phyloP scores from a whole-genome alignment of 2,888 invertebrate species.

The Cephus pygmeus region DNA sequence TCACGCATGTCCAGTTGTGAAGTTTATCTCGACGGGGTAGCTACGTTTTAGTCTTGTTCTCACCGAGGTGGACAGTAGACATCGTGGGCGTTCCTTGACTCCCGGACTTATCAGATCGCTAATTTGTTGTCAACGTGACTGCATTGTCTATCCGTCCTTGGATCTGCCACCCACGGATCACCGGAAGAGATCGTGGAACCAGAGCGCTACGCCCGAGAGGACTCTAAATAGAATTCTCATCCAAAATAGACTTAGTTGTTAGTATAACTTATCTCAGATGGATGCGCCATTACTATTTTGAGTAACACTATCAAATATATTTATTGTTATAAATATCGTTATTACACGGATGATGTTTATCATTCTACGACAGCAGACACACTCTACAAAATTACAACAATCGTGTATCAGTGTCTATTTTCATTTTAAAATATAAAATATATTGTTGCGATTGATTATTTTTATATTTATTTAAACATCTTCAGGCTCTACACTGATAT shows the following conservation, averaged over 20 bases:
- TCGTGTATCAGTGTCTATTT: not conserved
- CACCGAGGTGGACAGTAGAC: not conserved
- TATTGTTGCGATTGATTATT: not conserved
- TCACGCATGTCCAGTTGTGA: not conserved
- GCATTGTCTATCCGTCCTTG: constrained; percentile 6
- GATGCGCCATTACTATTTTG: no score
- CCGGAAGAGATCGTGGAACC: not conserved
- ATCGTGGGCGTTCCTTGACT: not conserved
- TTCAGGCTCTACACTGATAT: constrained; percentile 69
- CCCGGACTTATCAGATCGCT: constrained; percentile 22
- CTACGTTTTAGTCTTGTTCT: not conserved
- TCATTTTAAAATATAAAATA: not conserved
- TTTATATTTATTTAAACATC: constrained; percentile 35
- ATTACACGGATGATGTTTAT: not conserved
- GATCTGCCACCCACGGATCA: not conserved
- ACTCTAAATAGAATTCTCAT: not conserved
- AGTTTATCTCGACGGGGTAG: not conserved
- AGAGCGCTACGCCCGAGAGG: not conserved
- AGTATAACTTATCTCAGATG: not conserved
- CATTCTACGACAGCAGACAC: not conserved
- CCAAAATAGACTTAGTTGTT: not conserved
- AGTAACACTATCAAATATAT: not conserved
- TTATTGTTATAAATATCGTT: not conserved
- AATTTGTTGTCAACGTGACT: constrained; percentile 19
- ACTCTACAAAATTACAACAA: not conserved